These are phyloP conservation scores for Polylopha cassiicola DNA, from an alignment of 2,888 invertebrate species.

Conservation along the genomic window DNA sequence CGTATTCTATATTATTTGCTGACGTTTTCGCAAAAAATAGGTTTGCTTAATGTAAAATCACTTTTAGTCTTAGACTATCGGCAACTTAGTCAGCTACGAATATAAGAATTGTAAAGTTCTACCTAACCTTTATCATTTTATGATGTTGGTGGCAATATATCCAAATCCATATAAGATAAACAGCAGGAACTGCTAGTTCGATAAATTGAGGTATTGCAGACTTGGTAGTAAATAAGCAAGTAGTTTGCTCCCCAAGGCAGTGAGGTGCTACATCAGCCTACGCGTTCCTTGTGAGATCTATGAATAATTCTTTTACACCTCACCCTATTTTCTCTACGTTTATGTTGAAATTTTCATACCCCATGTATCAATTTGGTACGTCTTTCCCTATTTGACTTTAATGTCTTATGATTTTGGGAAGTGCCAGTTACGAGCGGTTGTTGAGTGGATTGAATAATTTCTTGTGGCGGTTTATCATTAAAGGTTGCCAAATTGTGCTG, in stretches of 20 bases:
- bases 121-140: too few relatives aligned
- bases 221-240: slow-evolving; percentile 24
- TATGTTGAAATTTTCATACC: slow-evolving; percentile 39
- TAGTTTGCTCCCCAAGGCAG: slow-evolving; percentile 26
- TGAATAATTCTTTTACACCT: slow-evolving; percentile 51
- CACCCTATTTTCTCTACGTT: slow-evolving; percentile 35
- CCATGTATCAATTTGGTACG: slow-evolving; percentile 21
- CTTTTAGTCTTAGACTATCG: too few relatives aligned
- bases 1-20: too few relatives aligned
- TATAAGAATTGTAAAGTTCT: too few relatives aligned
- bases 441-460: not conserved
- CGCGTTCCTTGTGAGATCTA: slow-evolving; percentile 41
- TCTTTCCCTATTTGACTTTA: slow-evolving; percentile 23
- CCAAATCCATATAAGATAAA: not conserved
- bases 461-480: not conserved
- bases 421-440: too few relatives aligned
- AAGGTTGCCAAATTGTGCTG: not conserved
- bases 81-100: too few relatives aligned
- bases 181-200: slow-evolving; percentile 4
- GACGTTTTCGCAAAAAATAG: too few relatives aligned
- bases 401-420: too few relatives aligned
- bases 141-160: too few relatives aligned
- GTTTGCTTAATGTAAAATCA: too few relatives aligned
- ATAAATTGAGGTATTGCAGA: slow-evolving; percentile 18
- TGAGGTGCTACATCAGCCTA: slow-evolving; percentile 25